phyloP scores from a whole-genome alignment of 2,797 vertebrate genomes.

The Clamator glandarius region DNA sequence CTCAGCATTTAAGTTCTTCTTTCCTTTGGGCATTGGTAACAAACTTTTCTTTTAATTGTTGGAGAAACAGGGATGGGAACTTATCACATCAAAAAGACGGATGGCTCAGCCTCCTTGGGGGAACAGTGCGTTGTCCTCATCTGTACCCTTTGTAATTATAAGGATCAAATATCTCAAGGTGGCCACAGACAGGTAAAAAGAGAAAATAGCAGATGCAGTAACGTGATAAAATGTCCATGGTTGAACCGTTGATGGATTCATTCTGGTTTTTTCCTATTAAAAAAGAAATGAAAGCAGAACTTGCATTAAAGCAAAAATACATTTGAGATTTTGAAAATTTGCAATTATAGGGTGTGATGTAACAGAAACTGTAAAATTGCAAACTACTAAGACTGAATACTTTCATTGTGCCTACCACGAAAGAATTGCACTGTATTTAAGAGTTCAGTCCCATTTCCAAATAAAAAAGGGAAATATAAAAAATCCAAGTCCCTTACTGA shows the following conservation, averaged over 20 bases:
- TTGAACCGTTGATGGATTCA: background rate
- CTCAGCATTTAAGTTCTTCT: conserved; percentile 72
- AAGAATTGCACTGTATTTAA: background rate
- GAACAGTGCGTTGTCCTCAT: conserved; percentile 33
- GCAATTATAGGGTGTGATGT: background rate
- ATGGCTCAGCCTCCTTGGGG: conserved; percentile 24
- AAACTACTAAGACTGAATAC: background rate
- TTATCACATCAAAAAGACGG: conserved; percentile 59
- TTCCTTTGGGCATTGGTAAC: conserved; percentile 57
- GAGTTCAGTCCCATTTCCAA: background rate
- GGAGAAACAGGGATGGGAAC: conserved; percentile 45
- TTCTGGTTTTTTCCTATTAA: background rate
- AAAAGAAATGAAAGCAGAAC: background rate
- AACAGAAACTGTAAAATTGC: background rate
- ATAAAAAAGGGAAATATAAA: background rate
- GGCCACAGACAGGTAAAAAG: conserved; percentile 43
- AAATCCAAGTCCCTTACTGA: background rate
- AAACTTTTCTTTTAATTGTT: conserved; percentile 38
- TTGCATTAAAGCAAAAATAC: background rate
- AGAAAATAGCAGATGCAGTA: conserved; percentile 18
- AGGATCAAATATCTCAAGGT: conserved; percentile 62
- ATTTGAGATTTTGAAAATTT: background rate
- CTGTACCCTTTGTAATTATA: conserved; percentile 46
- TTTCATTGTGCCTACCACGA: background rate
- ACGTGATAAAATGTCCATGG: background rate